Evolutionary conservation across 2,113 vertebrate genomes (phyloP), one percentile per base, ranked within the genome.

Genomic region (Centropus bengalensis): DNA sequence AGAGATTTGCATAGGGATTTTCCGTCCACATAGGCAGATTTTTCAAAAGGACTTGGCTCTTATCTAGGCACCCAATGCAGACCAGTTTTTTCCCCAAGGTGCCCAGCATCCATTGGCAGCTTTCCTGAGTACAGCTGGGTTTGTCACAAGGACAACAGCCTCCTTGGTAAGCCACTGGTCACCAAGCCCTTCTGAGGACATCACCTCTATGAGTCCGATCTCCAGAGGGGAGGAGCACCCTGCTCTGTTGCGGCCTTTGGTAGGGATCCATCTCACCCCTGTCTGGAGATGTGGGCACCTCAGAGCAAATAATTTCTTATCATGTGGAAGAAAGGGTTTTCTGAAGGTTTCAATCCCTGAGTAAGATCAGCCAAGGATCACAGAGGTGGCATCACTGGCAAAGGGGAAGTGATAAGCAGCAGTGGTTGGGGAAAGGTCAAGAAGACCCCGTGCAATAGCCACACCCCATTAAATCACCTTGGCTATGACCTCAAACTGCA

Each of bases 1-100:
- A 94, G 83, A 93, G 80, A 92, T 88, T 93, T 88, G 86, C 86
- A 86, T 59, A 44, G 86, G 91, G 73, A 91, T 81, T 94, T 93
- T 93, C 86, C 2, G 0, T 88, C 79, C 30, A 14, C 44, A 82
- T 36, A 75, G 91, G n/a, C 88, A 92, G 55, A 27, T 27, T 88
- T 95, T 86, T 81, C 79, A 38, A 49, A 88, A 86, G 91, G 82
- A n/a, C 51, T 80, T 3, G 2, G 79, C 59, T 91, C 71, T 82
- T 74, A 70, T 28, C 71, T 22, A 49, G 71, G 38, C 42, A 44
- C 47, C 79, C 7, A 38, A 15, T 18, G 80, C 47, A 67, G 56
- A 20, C 18, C 23, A 19, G 32, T 45, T 36, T 86, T 66, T 67
- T 36, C 36, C 36, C 86, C 86, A 86, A 67, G 49, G 76, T 86